A percentile compares a stretch with the other conserved stretches of the same genome.
Evolutionary conservation across 2,113 vertebrate species (phyloP).

Genomic region (Kobus ellipsiprymnus): DNA sequence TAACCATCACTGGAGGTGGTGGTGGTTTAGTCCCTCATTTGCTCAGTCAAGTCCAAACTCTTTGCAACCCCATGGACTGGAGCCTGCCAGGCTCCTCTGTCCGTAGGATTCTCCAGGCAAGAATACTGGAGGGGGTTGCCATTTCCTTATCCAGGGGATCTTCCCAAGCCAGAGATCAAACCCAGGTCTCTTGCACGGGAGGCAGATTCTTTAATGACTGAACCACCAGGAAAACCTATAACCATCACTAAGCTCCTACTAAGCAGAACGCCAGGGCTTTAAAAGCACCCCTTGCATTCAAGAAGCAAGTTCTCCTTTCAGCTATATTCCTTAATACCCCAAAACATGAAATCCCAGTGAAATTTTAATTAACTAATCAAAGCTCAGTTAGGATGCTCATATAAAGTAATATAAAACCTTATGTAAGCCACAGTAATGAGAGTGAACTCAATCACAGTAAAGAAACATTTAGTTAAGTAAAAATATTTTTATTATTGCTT

Average conservation of each 20-base stretch:
- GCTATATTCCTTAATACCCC: not conserved
- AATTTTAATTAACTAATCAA: constrained; percentile 12
- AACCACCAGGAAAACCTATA: not conserved
- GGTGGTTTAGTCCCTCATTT: not conserved
- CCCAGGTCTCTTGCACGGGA: not conserved
- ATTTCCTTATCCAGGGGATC: not conserved
- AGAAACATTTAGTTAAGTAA: not conserved
- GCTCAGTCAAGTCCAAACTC: not conserved
- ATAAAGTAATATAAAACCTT: constrained; percentile 1
- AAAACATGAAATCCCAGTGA: not conserved
- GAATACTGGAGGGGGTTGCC: not conserved
- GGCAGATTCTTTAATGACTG: not conserved
- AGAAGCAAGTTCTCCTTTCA: not conserved
- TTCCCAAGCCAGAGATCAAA: not conserved
- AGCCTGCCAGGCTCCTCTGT: not conserved
- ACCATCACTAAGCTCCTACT: not conserved
- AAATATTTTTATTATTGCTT: constrained; percentile 25
- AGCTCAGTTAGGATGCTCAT: not conserved
- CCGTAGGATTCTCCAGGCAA: not conserved
- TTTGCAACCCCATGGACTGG: not conserved
- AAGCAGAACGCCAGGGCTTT: not conserved
- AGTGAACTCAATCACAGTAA: constrained; percentile 12
- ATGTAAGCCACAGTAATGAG: not conserved
- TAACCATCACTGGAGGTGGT: not conserved
- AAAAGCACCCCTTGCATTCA: not conserved